Base-by-base conservation (phyloP, 2,113 vertebrate genomes). In the Poeciliopsis occidentalis region DNA sequence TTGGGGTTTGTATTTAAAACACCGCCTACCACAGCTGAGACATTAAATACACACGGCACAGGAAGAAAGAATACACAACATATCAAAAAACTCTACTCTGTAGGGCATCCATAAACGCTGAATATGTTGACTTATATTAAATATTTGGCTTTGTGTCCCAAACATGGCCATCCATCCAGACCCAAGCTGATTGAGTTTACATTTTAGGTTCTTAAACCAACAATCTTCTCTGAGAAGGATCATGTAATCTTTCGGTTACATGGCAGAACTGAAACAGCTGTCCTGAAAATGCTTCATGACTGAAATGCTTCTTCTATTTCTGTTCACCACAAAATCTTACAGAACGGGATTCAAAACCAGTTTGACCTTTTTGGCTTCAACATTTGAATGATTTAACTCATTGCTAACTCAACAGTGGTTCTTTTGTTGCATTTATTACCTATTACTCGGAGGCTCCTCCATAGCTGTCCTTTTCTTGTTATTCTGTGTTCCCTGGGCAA, bases 1-100 rank as follows among this genome's bases (percentile, higher is more conserved):
- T 67, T 39, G 15, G 24, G 13, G 15, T 66, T 71, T 80, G 31
- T 79, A 44, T 84, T 74, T 54, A 64, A 71, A 13, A 60, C 37
- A 2, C 47, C 7, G 0, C 37, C 67, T 39, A 47, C 30, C 44
- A 27, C 30, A 80, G 62, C 57, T 44, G 3, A 44, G 30, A 66
- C 1, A 66, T 67, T 61, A 68, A 44, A 80, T 51, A 71, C 31
- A 60, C 17, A 63, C 57, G 70, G n/a, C 13, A 12, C 64, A 72
- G 22, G 54, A 41, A 72, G 64, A 73, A 72, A 68, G 12, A 3
- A 11, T 30, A 13, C n/a, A 71, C 73, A 67, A 69, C 51, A 29
- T 29, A 22, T 12, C 27, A 65, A 75, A 80, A 29, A 30, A 26
- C 39, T 64, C 54, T 12, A 41, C 24, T 12, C 73, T 60, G 27